A percentile compares a stretch with the other conserved stretches of the same genome.
Evolutionary conservation across 2,888 invertebrate genomes (phyloP).

Genomic region (Syritta pipiens): DNA sequence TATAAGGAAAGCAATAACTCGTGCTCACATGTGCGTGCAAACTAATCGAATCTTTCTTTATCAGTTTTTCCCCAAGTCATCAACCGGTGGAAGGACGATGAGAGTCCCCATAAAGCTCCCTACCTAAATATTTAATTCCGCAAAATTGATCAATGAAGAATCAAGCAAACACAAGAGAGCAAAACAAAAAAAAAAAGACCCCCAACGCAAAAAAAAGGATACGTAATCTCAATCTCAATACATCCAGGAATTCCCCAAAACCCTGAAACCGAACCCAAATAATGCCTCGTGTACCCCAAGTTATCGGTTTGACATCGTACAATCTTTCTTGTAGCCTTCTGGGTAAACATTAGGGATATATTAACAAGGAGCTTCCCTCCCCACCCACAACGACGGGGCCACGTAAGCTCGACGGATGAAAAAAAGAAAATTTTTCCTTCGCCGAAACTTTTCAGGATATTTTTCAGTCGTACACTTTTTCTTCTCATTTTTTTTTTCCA

Average conservation of each 20-base stretch:
- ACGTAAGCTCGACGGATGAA: too few species aligned
- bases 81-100: not conserved
- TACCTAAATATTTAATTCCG: slow-evolving; percentile 27
- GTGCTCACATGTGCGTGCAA: not conserved
- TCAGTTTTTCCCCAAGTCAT: not conserved
- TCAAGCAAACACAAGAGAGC: not conserved
- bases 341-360: slow-evolving; percentile 37
- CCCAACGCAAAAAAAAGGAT: slow-evolving; percentile 1
- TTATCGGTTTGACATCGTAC: slow-evolving; percentile 36
- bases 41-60: slow-evolving; percentile 25
- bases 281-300: slow-evolving; percentile 13
- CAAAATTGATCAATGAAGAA: slow-evolving; percentile 22
- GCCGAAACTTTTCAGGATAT: not conserved
- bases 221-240: slow-evolving; percentile 31
- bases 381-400: too few species aligned
- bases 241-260: slow-evolving; percentile 4
- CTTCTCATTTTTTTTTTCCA: too few species aligned
- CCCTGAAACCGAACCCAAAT: slow-evolving; percentile 12
- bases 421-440: too few species aligned
- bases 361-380: slow-evolving; percentile 29
- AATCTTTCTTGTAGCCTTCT: slow-evolving; percentile 22
- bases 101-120: not conserved
- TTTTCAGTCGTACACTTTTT: too few species aligned
- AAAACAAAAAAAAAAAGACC: not conserved
- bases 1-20: not conserved